Percentiles rank a stretch among this genome's conserved stretches.
phyloP scores from a whole-genome alignment of 2,797 vertebrate genomes.

The Mus caroli region DNA sequence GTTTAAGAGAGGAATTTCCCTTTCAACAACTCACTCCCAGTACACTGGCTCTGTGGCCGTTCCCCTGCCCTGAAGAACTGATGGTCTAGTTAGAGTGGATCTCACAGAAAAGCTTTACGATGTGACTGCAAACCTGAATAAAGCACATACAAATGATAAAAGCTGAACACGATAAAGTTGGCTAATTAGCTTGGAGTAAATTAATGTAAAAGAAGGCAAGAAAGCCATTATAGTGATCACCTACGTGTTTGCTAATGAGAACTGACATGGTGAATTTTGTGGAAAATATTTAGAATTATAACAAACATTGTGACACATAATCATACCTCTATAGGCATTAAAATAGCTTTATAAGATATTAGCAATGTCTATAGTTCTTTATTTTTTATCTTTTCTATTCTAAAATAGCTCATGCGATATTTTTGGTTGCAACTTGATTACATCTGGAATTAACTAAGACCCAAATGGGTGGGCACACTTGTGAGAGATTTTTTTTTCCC shows the following conservation, averaged over 20 bases:
- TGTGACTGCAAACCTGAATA: background rate
- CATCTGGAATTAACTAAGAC: background rate
- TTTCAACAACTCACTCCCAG: background rate
- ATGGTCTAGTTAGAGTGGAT: background rate
- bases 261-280: background rate
- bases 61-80: background rate
- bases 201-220: background rate
- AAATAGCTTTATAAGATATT: background rate
- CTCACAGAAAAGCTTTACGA: slow-evolving; percentile 3
- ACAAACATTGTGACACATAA: background rate
- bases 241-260: background rate
- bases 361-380: slow-evolving; percentile 22
- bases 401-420: background rate
- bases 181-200: background rate
- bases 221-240: slow-evolving; percentile 31
- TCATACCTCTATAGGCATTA: background rate
- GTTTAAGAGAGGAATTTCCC: slow-evolving; percentile 43
- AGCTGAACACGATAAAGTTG: background rate
- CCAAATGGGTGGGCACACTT: background rate
- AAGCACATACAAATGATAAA: background rate
- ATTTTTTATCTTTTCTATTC: slow-evolving; percentile 33
- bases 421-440: background rate
- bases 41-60: background rate
- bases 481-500: background rate
- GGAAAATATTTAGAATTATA: slow-evolving; percentile 30